Conservation (phyloP, 2,113 vertebrate genomes). For the Todiramphus chloris region DNA sequence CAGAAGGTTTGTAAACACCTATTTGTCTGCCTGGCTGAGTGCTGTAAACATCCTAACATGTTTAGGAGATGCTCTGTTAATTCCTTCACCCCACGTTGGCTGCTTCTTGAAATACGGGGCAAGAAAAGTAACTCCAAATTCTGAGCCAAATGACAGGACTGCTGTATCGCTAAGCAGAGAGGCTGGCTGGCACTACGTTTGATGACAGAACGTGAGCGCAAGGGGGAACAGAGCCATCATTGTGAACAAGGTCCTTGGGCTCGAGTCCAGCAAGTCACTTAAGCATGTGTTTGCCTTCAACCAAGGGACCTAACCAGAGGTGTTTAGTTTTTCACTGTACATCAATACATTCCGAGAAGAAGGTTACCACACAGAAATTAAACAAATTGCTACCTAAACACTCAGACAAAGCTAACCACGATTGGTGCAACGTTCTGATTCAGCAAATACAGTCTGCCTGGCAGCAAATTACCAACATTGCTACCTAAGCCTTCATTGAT, state of each 20-base stretch:
- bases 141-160: not conserved
- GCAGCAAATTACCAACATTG: not conserved
- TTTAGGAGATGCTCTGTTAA: not conserved
- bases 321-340: not conserved
- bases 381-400: constrained; percentile 22
- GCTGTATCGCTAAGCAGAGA: not conserved
- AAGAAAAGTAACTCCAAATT: not conserved
- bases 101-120: not conserved
- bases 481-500: not conserved
- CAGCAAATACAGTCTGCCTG: not conserved
- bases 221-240: not conserved
- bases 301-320: not conserved
- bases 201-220: not conserved
- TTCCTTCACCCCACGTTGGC: not conserved
- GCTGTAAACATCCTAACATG: not conserved
- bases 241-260: not conserved
- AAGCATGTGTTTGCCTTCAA: constrained; percentile 50
- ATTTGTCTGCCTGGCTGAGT: not conserved
- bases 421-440: not conserved
- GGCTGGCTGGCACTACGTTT: not conserved
- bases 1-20: not conserved
- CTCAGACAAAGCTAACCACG: not conserved
- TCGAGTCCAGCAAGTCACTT: constrained; percentile 32
- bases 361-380: not conserved
- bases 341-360: constrained; percentile 22